Evolutionary conservation across 2,888 invertebrate species (phyloP), one percentile per base, ranked within the genome.

Genomic region (Saturnia pavonia): DNA sequence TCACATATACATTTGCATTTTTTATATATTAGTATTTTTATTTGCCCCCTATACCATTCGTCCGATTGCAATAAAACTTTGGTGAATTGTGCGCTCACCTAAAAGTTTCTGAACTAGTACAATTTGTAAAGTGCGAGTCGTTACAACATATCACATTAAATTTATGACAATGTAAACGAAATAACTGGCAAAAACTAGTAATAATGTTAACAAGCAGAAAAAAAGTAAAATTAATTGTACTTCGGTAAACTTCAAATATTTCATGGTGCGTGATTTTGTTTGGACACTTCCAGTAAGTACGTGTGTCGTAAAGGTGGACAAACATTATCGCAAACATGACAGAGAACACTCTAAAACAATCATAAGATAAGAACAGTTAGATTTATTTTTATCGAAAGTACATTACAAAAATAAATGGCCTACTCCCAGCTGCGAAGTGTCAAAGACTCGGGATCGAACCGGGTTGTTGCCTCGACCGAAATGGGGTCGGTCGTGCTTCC

Each of bases 401-500:
- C 82, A 81, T 77, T 77, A 85, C 86, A 74, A 83, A 88, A 88
- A 88, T 88, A 88, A 85, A 86, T 84, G 88, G 83, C 87, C 87
- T 84, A 88, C 87, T 88, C 80, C 74, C 78, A 74, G 79, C 73
- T 81, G 75, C 72, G 80, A 85, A 85, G 88, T 88, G 88, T 88
- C 88, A 88, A 88, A 88, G 84, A 86, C 87, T 86, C 79, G 80
- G 80, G 80, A 78, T 81, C 80, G 78, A 78, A 78, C 75, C 78
- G 79, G 87, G 88, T 87, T 87, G 84, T 87, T 88, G 88, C 87
- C 87, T 86, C 87, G 78, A 67, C 7, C 75, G 78, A 87, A 88
- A 88, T 86, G 86, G 83, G 88, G 84, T 71, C 86, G 80, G 71
- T 65, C 70, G 73, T 74, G 80, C 81, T 85, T 87, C 84, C 87